These are phyloP conservation scores for Pyrocoelia pectoralis DNA, from an alignment of 2,888 invertebrate species.

Conservation along the genomic window DNA sequence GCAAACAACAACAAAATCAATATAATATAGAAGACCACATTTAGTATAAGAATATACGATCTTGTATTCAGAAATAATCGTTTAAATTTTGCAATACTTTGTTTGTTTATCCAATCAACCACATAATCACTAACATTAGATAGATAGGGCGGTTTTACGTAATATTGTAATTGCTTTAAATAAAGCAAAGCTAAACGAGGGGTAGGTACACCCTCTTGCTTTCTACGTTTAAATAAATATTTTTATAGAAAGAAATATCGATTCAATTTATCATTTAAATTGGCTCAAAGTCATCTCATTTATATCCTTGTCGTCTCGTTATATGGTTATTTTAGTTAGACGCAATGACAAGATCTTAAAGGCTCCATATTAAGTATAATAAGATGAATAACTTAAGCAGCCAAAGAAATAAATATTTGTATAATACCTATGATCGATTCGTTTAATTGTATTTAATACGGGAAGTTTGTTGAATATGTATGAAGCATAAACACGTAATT, in stretches of 20 bases:
- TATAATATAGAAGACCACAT: too few species aligned
- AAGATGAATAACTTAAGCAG: conserved; percentile 15
- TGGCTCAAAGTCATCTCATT: conserved; percentile 61
- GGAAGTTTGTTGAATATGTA: too few species aligned
- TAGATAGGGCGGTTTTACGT: too few species aligned
- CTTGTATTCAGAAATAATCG: too few species aligned
- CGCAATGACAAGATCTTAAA: conserved; percentile 54
- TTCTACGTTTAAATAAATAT: conserved; percentile 58
- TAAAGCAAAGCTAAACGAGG: conserved; percentile 40
- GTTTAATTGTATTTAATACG: too few species aligned
- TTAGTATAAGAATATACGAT: too few species aligned
- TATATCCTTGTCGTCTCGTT: conserved; percentile 60
- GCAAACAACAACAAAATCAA: too few species aligned
- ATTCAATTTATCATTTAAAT: conserved; percentile 62
- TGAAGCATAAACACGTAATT: too few species aligned
- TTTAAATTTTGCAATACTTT: neutral
- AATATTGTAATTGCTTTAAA: conserved; percentile 50
- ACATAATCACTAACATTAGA: neutral
- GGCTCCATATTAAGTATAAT: conserved; percentile 54
- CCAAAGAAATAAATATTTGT: neutral
- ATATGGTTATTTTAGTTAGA: conserved; percentile 59
- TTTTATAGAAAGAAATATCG: conserved; percentile 62
- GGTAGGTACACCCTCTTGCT: conserved; percentile 23
- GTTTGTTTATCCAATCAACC: neutral
- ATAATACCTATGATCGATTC: neutral